phyloP scores from a whole-genome alignment of 2,797 vertebrate genomes.

The Sebastes taczanowskii region DNA sequence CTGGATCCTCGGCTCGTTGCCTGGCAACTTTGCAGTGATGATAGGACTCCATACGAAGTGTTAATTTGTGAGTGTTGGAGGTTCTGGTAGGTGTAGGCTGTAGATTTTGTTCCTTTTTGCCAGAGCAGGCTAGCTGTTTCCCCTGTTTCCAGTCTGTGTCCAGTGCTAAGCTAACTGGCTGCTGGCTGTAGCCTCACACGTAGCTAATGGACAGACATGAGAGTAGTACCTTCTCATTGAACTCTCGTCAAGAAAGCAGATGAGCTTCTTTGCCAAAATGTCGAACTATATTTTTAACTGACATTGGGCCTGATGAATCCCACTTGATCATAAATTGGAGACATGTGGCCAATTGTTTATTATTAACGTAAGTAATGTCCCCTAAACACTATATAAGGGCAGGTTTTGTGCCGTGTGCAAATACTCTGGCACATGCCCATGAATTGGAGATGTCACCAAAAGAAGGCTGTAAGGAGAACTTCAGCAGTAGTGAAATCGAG shows the following conservation, averaged over 20 bases:
- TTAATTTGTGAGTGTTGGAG: not conserved
- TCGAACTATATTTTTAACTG: not conserved
- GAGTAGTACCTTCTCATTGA: not conserved
- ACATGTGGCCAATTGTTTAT: too few species aligned
- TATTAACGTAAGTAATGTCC: too few species aligned
- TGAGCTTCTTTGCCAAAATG: not conserved
- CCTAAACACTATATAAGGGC: too few species aligned
- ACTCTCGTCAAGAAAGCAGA: not conserved
- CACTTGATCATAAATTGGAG: too few species aligned
- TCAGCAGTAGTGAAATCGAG: too few species aligned
- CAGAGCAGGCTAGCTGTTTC: not conserved
- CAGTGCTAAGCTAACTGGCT: not conserved
- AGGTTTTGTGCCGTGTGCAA: too few species aligned
- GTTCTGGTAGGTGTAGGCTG: not conserved
- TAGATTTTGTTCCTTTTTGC: not conserved
- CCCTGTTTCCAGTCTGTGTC: not conserved
- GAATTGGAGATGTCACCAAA: too few species aligned
- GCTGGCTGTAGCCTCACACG: not conserved
- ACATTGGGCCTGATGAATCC: not conserved
- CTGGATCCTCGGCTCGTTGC: not conserved
- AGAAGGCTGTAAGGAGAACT: too few species aligned
- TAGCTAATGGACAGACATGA: not conserved
- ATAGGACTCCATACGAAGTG: too few species aligned
- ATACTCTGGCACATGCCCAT: too few species aligned
- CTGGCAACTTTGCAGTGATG: not conserved